phyloP scores from a whole-genome alignment of 2,888 invertebrate genomes.

The Graphium colonna region DNA sequence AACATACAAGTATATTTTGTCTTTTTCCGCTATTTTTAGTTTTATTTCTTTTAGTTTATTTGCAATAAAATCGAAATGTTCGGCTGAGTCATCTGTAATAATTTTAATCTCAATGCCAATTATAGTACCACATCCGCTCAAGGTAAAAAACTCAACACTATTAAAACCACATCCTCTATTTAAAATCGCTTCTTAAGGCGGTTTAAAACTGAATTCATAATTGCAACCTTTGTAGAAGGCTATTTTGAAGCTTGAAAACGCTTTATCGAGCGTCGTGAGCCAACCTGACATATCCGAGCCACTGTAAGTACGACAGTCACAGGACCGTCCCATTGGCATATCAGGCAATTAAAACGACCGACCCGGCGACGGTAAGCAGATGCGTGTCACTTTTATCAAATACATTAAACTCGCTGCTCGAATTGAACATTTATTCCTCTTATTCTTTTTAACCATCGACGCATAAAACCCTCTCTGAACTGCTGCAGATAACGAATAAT shows the following conservation, averaged over 20 bases:
- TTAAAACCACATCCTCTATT: background rate
- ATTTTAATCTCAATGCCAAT: background rate
- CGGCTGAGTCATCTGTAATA: background rate
- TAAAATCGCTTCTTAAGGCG: background rate
- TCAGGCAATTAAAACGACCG: constrained; percentile 73
- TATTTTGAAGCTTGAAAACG: constrained; percentile 25
- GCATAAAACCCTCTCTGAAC: constrained; percentile 59
- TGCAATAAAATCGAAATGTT: too few relatives aligned
- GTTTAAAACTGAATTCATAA: constrained; percentile 18
- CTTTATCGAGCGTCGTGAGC: constrained; percentile 37
- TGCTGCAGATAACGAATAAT: constrained; percentile 69
- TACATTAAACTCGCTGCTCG: constrained; percentile 74
- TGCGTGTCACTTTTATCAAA: constrained; percentile 77
- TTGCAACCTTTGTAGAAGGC: constrained; percentile 26
- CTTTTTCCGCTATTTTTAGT: too few relatives aligned
- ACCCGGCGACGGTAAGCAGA: constrained; percentile 66
- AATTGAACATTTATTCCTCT: constrained; percentile 61
- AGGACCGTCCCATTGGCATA: constrained; percentile 53
- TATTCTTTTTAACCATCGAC: constrained; percentile 48
- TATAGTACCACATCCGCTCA: background rate
- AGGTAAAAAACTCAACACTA: background rate
- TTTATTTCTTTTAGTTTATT: too few relatives aligned
- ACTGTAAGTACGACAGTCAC: constrained; percentile 37
- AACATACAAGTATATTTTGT: too few relatives aligned
- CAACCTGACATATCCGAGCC: constrained; percentile 51